A percentile compares a stretch with the other conserved stretches of the same genome.
These are phyloP conservation scores for Peromyscus nudipes DNA, from an alignment of 2,797 vertebrate species.

Conservation along the genomic window DNA sequence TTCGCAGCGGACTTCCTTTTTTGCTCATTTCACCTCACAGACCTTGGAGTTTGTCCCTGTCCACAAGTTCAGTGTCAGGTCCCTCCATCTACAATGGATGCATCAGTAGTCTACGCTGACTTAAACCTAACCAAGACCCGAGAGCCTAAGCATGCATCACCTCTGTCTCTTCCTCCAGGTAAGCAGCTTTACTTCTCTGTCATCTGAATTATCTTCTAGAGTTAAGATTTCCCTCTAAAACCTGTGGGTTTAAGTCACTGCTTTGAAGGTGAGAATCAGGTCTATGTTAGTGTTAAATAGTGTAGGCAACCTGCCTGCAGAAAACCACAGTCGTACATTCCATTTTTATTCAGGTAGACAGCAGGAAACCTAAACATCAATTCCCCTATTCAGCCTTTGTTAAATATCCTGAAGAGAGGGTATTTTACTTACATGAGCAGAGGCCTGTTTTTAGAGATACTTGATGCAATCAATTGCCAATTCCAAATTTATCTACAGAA, in stretches of 20 bases:
- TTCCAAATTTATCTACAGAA: not conserved
- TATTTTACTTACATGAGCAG: not conserved
- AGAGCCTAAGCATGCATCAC: not conserved
- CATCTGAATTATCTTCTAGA: not conserved
- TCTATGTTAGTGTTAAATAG: not conserved
- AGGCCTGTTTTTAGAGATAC: not conserved
- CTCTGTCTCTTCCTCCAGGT: not conserved
- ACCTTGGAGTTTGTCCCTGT: not conserved
- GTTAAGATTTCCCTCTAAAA: not conserved
- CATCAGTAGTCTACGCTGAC: not conserved
- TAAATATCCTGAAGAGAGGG: not conserved
- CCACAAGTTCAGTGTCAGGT: not conserved
- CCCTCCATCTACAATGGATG: not conserved
- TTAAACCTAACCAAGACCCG: not conserved
- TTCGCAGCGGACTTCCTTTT: not conserved
- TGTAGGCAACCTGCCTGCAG: not conserved
- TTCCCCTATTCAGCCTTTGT: not conserved
- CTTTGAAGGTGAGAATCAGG: not conserved
- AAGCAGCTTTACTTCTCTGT: not conserved
- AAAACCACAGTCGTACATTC: not conserved
- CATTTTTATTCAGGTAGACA: not conserved
- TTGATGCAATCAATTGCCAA: not conserved
- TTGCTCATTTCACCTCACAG: not conserved
- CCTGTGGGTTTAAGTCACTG: too few relatives aligned
- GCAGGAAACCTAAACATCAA: not conserved